Evolutionary conservation across 2,888 invertebrate species (phyloP).

Genomic region (Podabrus alpinus): DNA sequence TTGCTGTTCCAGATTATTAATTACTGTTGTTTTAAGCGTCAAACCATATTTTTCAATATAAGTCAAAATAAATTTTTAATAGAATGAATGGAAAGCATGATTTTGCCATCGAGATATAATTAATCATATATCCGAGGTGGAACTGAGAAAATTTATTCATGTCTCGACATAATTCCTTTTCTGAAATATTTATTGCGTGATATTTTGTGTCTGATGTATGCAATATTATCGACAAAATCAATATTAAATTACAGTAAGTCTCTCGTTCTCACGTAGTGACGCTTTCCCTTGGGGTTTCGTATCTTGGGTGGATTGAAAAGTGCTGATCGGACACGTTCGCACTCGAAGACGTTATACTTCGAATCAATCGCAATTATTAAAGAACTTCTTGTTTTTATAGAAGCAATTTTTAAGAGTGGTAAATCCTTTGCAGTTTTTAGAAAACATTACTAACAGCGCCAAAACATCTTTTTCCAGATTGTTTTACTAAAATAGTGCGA

Average conservation of each 20-base stretch:
- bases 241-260: constrained; percentile 31
- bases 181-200: neutral
- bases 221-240: constrained; percentile 29
- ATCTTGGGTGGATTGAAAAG: constrained; percentile 26
- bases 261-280: constrained; percentile 25
- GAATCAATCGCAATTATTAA: constrained; percentile 8
- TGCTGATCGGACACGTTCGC: constrained; percentile 29
- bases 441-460: neutral
- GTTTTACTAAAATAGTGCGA: neutral
- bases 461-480: neutral
- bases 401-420: neutral
- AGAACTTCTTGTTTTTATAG: neutral
- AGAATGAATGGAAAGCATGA: neutral
- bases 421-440: neutral
- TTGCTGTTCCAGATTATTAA: neutral
- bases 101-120: neutral
- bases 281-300: constrained; percentile 20
- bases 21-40: neutral
- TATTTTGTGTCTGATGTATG: constrained; percentile 11
- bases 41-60: neutral
- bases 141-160: neutral
- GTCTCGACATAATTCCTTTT: neutral
- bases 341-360: constrained; percentile 20
- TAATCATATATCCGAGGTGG: neutral
- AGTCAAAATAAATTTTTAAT: neutral